Evolutionary conservation across 64 coral and sea anemone genomes (phyloP).

Genomic region (Montipora efflorescens): DNA sequence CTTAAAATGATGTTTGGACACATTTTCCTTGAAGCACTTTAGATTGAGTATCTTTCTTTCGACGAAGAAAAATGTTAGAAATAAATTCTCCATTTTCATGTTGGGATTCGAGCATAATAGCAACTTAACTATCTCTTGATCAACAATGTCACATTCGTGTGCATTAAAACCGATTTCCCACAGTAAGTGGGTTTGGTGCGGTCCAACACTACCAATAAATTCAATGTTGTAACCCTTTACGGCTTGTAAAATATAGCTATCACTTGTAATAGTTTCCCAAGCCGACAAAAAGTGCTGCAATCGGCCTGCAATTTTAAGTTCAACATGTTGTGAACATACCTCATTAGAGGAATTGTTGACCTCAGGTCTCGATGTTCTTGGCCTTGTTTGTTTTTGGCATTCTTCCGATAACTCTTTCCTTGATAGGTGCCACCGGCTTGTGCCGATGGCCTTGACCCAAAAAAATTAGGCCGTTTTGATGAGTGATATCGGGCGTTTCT

Average conservation of each 20-base stretch:
- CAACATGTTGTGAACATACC: too few relatives aligned
- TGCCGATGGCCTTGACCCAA: too few relatives aligned
- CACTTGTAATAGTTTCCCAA: slow-evolving; percentile 36
- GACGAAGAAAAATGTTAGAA: slow-evolving; percentile 31
- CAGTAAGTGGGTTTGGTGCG: slow-evolving; percentile 14
- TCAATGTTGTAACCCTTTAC: slow-evolving; percentile 47
- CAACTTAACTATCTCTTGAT: slow-evolving; percentile 47
- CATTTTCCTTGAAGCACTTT: slow-evolving; percentile 54
- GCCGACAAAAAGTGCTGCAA: slow-evolving; percentile 40
- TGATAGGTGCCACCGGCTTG: too few relatives aligned
- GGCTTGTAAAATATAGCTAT: slow-evolving; percentile 29
- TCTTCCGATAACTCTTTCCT: too few relatives aligned
- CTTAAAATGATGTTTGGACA: slow-evolving; percentile 61
- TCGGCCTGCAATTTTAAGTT: neutral
- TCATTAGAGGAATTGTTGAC: too few relatives aligned
- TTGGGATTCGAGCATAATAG: slow-evolving; percentile 23
- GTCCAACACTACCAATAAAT: slow-evolving; percentile 15
- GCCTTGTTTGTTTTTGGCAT: too few relatives aligned
- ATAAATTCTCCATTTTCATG: slow-evolving; percentile 29
- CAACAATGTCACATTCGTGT: slow-evolving; percentile 32
- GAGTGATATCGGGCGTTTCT: neutral
- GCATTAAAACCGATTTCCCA: slow-evolving; percentile 31
- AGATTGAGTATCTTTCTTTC: slow-evolving; percentile 58
- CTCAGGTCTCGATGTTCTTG: too few relatives aligned
- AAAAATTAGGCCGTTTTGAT: too few relatives aligned